Evolutionary conservation across 2,113 vertebrate genomes (phyloP).

Genomic region (Lipotes vexillifer): DNA sequence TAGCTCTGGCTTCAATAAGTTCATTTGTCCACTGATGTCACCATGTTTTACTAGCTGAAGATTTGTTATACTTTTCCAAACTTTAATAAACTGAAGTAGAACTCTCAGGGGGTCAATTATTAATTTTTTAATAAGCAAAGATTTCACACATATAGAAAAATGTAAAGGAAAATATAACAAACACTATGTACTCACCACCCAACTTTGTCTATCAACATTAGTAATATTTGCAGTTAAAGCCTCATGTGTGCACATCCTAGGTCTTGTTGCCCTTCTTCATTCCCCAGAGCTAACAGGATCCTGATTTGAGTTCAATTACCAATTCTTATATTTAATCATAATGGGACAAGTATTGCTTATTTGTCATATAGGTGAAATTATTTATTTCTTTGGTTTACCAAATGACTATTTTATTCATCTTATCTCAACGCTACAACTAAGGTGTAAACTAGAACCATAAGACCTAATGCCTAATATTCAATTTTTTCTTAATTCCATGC

Average conservation of each 20-base stretch:
- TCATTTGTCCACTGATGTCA: not conserved
- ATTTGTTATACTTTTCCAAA: not conserved
- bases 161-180: not conserved
- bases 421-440: not conserved
- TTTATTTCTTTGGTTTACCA: not conserved
- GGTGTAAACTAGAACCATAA: not conserved
- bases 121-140: not conserved
- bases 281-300: not conserved
- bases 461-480: not conserved
- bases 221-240: not conserved
- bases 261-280: not conserved
- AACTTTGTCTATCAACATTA: not conserved
- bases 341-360: not conserved
- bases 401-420: not conserved
- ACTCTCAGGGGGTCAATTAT: not conserved
- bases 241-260: not conserved
- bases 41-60: not conserved
- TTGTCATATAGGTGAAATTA: not conserved
- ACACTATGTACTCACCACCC: not conserved
- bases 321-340: not conserved
- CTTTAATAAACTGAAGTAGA: not conserved
- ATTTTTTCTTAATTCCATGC: not conserved
- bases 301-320: not conserved
- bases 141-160: slow-evolving; percentile 3
- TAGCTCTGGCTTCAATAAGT: not conserved